Percentiles rank a stretch among this genome's conserved stretches.
These are phyloP conservation scores for Festucalex cinctus DNA, from an alignment of 2,113 vertebrate species.

Conservation along the genomic window DNA sequence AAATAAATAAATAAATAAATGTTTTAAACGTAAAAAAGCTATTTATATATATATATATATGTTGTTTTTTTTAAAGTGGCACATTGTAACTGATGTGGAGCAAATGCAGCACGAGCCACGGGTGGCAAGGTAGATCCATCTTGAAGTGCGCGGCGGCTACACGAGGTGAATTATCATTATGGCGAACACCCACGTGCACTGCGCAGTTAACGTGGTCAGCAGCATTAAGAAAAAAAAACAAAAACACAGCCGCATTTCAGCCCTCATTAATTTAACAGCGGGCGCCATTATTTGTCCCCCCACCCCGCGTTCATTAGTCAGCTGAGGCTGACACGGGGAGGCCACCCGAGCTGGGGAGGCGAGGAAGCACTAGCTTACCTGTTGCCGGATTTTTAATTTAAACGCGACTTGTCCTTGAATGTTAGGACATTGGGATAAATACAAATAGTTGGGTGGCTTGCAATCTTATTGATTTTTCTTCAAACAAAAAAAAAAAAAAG, in stretches of 20 bases:
- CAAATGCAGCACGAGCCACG: constrained; percentile 46
- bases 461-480: constrained; percentile 84
- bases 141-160: constrained; percentile 39
- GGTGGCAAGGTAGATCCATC: constrained; percentile 55
- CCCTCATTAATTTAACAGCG: constrained; percentile 67
- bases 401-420: constrained; percentile 83
- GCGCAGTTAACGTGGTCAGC: constrained; percentile 43
- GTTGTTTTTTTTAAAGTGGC: background rate
- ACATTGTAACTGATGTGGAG: constrained; percentile 8
- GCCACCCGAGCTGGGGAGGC: constrained; percentile 52
- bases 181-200: constrained; percentile 50
- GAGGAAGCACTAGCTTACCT: constrained; percentile 53
- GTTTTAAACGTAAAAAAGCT: too few species aligned
- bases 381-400: constrained; percentile 80
- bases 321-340: constrained; percentile 47
- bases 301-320: constrained; percentile 67
- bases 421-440: constrained; percentile 93
- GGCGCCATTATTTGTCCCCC: constrained; percentile 64
- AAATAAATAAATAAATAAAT: too few species aligned
- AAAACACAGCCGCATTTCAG: constrained; percentile 48
- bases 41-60: too few species aligned
- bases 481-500: constrained; percentile 65
- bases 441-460: constrained; percentile 81
- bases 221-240: constrained; percentile 40
- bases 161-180: constrained; percentile 63